Percentiles rank a stretch among this genome's conserved stretches.
phyloP scores from a whole-genome alignment of 2,113 vertebrate species.

The Papio anubis region DNA sequence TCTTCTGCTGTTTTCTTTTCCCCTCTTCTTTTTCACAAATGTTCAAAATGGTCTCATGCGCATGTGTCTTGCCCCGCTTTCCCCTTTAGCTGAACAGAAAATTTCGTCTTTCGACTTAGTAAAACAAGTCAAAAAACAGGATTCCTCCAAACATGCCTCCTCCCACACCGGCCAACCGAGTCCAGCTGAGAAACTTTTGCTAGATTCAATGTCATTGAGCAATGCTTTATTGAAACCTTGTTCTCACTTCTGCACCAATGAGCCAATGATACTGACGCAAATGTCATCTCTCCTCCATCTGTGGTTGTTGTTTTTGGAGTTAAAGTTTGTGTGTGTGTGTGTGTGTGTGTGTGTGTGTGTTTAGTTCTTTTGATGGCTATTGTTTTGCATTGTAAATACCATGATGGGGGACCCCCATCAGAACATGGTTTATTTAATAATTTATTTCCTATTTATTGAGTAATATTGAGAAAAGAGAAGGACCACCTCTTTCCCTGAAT shows the following conservation, averaged over 20 bases:
- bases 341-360: not conserved
- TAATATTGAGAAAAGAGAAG: conserved; percentile 74
- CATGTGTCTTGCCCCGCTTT: not conserved
- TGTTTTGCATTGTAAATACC: conserved; percentile 89
- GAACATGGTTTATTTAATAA: conserved; percentile 83
- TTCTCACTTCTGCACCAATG: not conserved
- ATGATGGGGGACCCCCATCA: conserved; percentile 62
- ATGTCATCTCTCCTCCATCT: not conserved
- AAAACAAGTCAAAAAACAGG: not conserved
- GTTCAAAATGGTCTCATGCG: not conserved
- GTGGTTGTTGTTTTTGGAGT: not conserved
- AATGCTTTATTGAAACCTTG: rapidly evolving
- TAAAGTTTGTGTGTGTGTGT: not conserved
- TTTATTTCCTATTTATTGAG: conserved; percentile 90
- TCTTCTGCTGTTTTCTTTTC: not conserved
- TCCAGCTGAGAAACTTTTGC: not conserved
- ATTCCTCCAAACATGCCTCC: not conserved
- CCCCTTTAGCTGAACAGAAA: not conserved
- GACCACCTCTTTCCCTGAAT: not conserved
- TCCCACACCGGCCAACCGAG: rapidly evolving
- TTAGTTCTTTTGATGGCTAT: conserved; percentile 71
- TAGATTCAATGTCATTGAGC: rapidly evolving
- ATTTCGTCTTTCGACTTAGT: not conserved
- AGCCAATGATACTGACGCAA: not conserved
- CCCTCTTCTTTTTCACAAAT: not conserved